phyloP scores from a whole-genome alignment of 2,888 invertebrate genomes.

The Cancer borealis region DNA sequence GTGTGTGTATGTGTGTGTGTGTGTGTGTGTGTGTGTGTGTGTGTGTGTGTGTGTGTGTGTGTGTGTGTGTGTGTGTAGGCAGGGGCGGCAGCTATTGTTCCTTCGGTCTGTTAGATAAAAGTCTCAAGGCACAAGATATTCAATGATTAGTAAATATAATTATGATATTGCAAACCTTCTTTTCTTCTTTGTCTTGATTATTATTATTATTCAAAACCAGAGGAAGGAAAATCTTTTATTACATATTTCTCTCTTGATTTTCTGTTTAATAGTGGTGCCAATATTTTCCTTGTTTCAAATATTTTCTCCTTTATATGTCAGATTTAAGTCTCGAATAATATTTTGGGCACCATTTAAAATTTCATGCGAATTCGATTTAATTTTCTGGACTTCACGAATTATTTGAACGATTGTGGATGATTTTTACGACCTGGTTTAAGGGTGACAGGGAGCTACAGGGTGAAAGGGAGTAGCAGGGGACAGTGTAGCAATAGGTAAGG shows the following conservation, averaged over 20 bases:
- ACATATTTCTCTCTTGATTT: slow-evolving; percentile 8
- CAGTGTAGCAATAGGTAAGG: not conserved
- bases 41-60: no score
- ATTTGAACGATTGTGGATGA: no score
- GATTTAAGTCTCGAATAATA: not conserved
- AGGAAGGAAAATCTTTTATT: not conserved
- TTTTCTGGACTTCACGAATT: no score
- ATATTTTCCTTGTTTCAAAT: not conserved
- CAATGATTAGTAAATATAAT: not conserved
- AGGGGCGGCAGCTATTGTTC: not conserved
- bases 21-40: no score
- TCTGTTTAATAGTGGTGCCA: not conserved
- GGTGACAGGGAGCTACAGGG: no score
- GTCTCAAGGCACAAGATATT: not conserved
- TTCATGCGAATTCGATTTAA: no score
- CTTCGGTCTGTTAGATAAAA: not conserved
- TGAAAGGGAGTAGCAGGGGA: not conserved
- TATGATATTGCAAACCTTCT: not conserved
- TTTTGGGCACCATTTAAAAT: no score
- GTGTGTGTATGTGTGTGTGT: no score
- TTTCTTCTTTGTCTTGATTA: not conserved
- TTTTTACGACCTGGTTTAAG: no score
- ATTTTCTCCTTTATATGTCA: not conserved
- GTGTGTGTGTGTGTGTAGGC: no score
- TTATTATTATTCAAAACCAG: not conserved